Base-by-base conservation (phyloP, 2,888 invertebrate species). In the Nomada fucata region DNA sequence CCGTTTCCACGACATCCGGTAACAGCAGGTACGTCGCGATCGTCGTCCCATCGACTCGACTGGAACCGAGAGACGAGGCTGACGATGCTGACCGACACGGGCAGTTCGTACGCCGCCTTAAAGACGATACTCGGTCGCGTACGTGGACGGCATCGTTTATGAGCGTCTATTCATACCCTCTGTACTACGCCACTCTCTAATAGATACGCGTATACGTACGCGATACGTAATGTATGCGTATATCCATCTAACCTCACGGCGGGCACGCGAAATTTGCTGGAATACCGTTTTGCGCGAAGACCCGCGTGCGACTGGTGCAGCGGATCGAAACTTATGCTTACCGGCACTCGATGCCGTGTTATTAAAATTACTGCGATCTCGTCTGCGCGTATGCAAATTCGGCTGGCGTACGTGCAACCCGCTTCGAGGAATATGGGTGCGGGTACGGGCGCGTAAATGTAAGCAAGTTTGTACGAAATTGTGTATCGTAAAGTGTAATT, bases 141-240 rank as follows among this genome's bases (percentile, higher is more conserved):
- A 91, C 90, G 90, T 85, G 91, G 78, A 84, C 83, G 85, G 90
- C 86, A 91, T 90, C 89, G 91, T 91, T 92, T 92, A 92, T 89
- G 87, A 86, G 83, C 86, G 83, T 85, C 90, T 90, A 90, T 91
- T 91, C 91, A 90, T 91, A 90, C 84, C 57, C 67, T 73, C 69
- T 76, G 65, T 68, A 73, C 73, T 73, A 74, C 76, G 52, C 36
- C 36, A 44, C 64, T 44, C 59, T 47, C 60, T 50, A 60, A 63
- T 67, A 74, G 15, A 20, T 20, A 36, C 5, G 36, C 36, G 5
- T 36, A 7, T 36, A 36, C 36, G 36, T 36, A 36, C 5, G 7
- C 36, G 36, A 7, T 1, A 1, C 47, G 10, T 3, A 2, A 47
- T 47, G 3, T 15, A 13, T 15, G 47, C 10, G 13, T 47, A 47